phyloP scores from a whole-genome alignment of 53 echinoderm and acorn worm species.

The Holothuria leucospilota region DNA sequence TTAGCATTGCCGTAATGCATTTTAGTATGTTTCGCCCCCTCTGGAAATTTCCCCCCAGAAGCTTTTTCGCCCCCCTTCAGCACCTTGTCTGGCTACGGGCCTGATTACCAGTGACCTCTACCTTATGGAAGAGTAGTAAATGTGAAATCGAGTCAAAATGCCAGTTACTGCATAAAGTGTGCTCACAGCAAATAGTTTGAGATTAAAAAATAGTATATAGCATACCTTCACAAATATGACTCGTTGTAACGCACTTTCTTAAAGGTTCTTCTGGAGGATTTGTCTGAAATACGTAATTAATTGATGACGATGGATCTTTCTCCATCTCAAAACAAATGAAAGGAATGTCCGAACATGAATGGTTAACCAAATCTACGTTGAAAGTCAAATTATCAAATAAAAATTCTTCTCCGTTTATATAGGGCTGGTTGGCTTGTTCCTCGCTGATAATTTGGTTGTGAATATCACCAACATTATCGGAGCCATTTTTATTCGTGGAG shows the following conservation, averaged over 20 bases:
- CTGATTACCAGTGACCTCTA: too few relatives aligned
- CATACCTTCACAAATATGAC: slow-evolving; percentile 19
- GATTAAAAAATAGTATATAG: too few relatives aligned
- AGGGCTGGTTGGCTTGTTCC: slow-evolving; percentile 21
- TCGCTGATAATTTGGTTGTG: slow-evolving; percentile 3
- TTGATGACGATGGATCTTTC: slow-evolving; percentile 30
- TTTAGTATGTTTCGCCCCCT: too few relatives aligned
- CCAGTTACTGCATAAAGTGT: too few relatives aligned
- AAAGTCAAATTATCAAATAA: neutral
- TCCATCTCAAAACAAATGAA: slow-evolving; percentile 23
- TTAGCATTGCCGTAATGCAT: too few relatives aligned
- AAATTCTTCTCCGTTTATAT: slow-evolving; percentile 15
- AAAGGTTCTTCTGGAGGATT: neutral
- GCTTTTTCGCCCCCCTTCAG: too few relatives aligned
- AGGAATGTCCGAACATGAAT: slow-evolving; percentile 7
- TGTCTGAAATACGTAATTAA: slow-evolving; percentile 17
- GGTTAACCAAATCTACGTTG: neutral
- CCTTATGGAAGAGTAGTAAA: too few relatives aligned
- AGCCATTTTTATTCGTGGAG: slow-evolving; percentile 11
- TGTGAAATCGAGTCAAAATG: too few relatives aligned
- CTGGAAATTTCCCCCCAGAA: too few relatives aligned
- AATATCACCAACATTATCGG: slow-evolving; percentile 1
- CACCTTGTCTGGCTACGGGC: too few relatives aligned
- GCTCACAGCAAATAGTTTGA: too few relatives aligned
- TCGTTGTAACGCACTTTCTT: neutral